These are phyloP conservation scores for Manis pentadactyla DNA, from an alignment of 2,797 vertebrate species.

Conservation along the genomic window DNA sequence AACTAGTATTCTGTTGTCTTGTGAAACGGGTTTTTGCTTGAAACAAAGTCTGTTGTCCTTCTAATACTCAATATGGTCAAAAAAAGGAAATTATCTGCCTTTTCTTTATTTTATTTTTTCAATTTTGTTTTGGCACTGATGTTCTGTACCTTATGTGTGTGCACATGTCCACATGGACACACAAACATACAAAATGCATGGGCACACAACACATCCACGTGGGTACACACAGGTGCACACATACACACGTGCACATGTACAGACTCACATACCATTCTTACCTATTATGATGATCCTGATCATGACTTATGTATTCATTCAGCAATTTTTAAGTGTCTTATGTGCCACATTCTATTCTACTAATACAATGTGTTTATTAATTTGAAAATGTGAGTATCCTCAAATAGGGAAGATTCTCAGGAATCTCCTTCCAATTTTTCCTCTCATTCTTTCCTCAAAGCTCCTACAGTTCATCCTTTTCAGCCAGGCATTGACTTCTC, in stretches of 20 bases:
- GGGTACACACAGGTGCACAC: accelerated
- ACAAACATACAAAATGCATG: not conserved
- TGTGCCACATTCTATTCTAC: not conserved
- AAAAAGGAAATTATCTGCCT: no score
- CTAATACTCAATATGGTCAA: not conserved
- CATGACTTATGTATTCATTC: not conserved
- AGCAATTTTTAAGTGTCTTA: not conserved
- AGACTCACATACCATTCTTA: accelerated
- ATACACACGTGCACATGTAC: accelerated
- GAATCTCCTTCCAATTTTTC: not conserved
- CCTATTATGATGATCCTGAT: not conserved
- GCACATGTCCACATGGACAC: not conserved
- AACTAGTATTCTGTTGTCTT: not conserved
- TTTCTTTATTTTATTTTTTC: not conserved
- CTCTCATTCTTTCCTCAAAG: not conserved
- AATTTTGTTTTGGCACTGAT: no score
- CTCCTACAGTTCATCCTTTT: not conserved
- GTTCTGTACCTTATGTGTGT: not conserved
- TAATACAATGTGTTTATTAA: no score
- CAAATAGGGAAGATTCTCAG: not conserved
- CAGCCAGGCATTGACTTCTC: no score
- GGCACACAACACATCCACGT: not conserved
- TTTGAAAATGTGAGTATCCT: not conserved
- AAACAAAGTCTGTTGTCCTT: not conserved
- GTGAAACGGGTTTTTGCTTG: not conserved